Percentiles rank a stretch among this genome's conserved stretches.
Conservation (phyloP, 1,140 invertebrate genomes). For the Drosophila azteca region DNA sequence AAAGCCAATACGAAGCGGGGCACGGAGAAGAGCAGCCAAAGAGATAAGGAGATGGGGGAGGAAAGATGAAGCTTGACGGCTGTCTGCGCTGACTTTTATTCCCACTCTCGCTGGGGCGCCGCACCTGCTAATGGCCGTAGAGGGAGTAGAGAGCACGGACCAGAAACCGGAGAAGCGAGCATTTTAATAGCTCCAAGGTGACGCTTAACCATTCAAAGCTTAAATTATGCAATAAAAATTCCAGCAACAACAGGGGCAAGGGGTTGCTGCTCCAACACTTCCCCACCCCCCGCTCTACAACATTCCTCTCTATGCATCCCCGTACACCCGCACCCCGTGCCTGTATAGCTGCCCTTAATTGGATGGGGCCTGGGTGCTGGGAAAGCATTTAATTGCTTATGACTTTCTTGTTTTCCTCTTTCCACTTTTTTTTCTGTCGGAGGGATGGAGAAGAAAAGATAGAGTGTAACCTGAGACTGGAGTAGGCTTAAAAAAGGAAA, state of each 20-base stretch:
- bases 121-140: conserved; percentile 54
- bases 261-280: conserved; percentile 9
- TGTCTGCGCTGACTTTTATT: conserved; percentile 39
- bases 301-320: not conserved
- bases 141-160: not conserved
- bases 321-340: not conserved
- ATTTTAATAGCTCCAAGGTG: conserved; percentile 80
- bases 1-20: conserved; percentile 63
- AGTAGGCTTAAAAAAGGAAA: conserved; percentile 59
- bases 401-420: conserved; percentile 59
- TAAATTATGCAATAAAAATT: conserved; percentile 82
- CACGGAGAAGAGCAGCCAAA: conserved; percentile 6
- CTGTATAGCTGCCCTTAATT: conserved; percentile 52
- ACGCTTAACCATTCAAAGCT: conserved; percentile 79
- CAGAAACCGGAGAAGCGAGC: conserved; percentile 19
- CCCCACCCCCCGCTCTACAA: not conserved
- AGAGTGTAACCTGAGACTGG: conserved; percentile 50
- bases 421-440: conserved; percentile 11
- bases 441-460: conserved; percentile 1
- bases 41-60: not conserved
- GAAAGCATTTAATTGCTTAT: conserved; percentile 76
- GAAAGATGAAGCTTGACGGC: conserved; percentile 54
- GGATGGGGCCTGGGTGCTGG: conserved; percentile 49
- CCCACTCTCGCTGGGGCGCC: conserved; percentile 18
- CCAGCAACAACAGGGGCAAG: conserved; percentile 24